Evolutionary conservation across 2,797 vertebrate genomes (phyloP), one percentile per base, ranked within the genome.

Genomic region (Sparus aurata): DNA sequence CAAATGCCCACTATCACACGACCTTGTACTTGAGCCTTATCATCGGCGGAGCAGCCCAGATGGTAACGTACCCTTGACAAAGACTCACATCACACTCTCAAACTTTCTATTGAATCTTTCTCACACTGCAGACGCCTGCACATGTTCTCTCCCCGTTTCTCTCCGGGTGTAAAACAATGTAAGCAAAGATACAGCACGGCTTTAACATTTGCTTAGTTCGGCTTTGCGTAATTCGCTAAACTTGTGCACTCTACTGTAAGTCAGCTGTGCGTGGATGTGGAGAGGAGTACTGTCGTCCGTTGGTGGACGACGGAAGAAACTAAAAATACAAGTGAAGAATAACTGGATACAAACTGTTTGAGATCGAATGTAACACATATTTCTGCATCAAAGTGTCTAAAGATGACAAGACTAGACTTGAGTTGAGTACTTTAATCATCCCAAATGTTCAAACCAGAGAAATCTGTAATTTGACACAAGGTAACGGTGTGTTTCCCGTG

Each of bases 1-100:
- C 82, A 81, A 89, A 89, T 78, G 75, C 47, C 87, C 79, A 84
- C 90, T 89, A 91, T 92, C 90, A 86, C 76, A 91, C 87, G 95
- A 94, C 94, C 95, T 96, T 96, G 95, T 94, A 94, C 95, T 94
- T 91, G 86, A 92, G 91, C 85, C 93, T 96, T 95, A 96, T 96
- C 95, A 89, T 88, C 65, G 62, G 82, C 84, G 82, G 77, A 93
- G 90, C 87, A 80, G 90, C 90, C 91, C 93, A 95, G 92, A 94
- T 95, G 93, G 93, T 92, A 92, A 88, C 80, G 74, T 93, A 93
- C 90, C 94, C 95, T 95, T 96, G 95, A 96, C 92, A 93, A 89
- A 91, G 85, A 85, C 87, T 90, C 85, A 84, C 85, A 91, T 85
- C 87, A 85, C 84, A 82, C 87, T 88, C 80, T 59, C 82, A 89